Conservation (phyloP, 2,888 invertebrate species). For the Pristionchus fissidentatus region DNA sequence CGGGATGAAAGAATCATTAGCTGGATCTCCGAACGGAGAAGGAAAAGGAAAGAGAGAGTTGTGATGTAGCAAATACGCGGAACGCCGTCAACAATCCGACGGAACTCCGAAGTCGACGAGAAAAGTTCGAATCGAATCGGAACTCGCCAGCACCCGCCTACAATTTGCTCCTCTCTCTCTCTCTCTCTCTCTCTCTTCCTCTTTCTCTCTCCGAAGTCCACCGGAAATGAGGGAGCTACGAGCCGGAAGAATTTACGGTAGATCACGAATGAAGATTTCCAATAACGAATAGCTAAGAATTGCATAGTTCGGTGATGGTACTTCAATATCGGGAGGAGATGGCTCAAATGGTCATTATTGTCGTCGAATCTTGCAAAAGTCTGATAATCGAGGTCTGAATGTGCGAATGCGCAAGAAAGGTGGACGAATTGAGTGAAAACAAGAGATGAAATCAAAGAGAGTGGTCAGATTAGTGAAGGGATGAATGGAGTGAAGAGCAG, state of each 20-base stretch:
- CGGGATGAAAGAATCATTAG: too few relatives aligned
- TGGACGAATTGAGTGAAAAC: neutral
- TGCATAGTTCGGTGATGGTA: too few relatives aligned
- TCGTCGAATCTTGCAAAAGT: too few relatives aligned
- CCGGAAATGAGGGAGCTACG: too few relatives aligned
- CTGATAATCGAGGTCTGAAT: too few relatives aligned
- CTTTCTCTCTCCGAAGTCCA: too few relatives aligned
- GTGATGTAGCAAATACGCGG: neutral
- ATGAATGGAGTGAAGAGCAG: neutral
- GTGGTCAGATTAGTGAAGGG: constrained; percentile 22
- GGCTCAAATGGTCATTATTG: too few relatives aligned
- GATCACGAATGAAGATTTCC: constrained; percentile 8
- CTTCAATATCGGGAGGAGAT: too few relatives aligned
- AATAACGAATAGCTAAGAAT: too few relatives aligned
- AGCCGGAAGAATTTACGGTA: neutral
- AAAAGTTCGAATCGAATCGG: neutral
- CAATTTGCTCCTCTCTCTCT: neutral
- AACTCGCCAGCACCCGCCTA: neutral
- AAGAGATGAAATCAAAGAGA: constrained; percentile 41
- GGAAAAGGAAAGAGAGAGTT: neutral
- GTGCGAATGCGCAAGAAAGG: too few relatives aligned
- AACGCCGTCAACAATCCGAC: neutral
- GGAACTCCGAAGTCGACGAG: too few relatives aligned
- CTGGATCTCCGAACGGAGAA: neutral
- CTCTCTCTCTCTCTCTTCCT: constrained; percentile 6